Evolutionary conservation across 2,113 vertebrate genomes (phyloP), one percentile per base, ranked within the genome.

Genomic region (Calyptommatus sinebrachiatus): DNA sequence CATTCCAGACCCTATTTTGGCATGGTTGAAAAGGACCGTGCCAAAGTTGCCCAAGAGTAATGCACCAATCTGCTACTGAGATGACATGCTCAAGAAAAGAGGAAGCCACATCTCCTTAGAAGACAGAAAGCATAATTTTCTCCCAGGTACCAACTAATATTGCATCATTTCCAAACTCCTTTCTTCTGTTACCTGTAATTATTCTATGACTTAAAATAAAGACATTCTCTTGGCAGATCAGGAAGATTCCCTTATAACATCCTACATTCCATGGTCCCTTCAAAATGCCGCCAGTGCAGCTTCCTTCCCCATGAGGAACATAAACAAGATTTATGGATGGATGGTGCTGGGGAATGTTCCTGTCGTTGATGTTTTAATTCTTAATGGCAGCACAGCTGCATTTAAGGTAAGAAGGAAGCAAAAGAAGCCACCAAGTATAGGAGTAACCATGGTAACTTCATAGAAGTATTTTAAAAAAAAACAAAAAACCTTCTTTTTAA

Each of bases 361-460:
- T 24, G 78, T 82, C 41, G 83, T 5, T 73, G 85, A 89, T 88
- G 83, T 79, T 84, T 90, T 74, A 77, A 85, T 80, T 87, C 91
- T 86, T 77, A 57, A 46, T 48, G 74, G 76, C 8, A 77, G 84
- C 86, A 31, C 79, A 79, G 74, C 88, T 91, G 89, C 83, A 83
- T 87, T 87, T 75, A 72, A 84, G 87, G 86, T 86, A 50, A 77
- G 82, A 79, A 86, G 75, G 87, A 90, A 78, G 87, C 85, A 85
- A 65, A 41, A 67, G 87, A 84, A 89, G 82, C 85, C 77, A 83
- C 87, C 77, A 83, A 80, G 83, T 89, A 84, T 85, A 88, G 73
- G 73, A 41, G 94, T 95, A 93, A 94, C 94, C 94, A 95, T 92
- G 92, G 94, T 92, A 94, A 95, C 92, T 86, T 80, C 79, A 76